Percentiles rank a stretch among this genome's conserved stretches.
Conservation (phyloP, 2,888 invertebrate species). For the Dryobotodes eremita region DNA sequence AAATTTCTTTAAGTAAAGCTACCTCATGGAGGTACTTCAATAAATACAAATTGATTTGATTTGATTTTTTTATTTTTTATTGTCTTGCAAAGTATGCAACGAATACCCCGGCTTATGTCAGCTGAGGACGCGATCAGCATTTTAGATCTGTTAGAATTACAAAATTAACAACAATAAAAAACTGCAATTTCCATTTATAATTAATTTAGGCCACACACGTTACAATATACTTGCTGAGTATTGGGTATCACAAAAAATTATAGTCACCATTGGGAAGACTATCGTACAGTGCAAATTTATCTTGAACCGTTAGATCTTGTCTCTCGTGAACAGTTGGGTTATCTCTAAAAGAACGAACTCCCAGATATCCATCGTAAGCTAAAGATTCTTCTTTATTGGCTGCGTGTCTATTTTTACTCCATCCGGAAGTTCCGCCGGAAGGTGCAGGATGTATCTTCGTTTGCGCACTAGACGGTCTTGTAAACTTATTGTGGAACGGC, state of each 20-base stretch:
- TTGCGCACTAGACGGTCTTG: neutral
- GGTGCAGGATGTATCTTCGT: neutral
- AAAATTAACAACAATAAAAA: neutral
- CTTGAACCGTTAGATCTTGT: neutral
- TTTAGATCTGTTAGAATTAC: neutral
- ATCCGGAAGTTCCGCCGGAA: neutral
- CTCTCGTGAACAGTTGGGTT: neutral
- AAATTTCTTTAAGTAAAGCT: neutral
- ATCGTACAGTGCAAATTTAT: neutral
- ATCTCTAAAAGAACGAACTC: neutral
- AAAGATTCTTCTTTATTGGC: neutral
- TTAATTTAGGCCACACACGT: neutral
- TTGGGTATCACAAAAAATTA: neutral
- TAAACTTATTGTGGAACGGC: conserved; percentile 1
- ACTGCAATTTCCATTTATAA: neutral
- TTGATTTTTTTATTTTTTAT: neutral
- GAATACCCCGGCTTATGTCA: neutral
- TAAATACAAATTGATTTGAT: neutral
- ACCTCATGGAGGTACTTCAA: neutral
- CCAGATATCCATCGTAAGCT: neutral
- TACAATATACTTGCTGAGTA: neutral
- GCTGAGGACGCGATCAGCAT: no score
- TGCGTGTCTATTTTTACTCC: neutral
- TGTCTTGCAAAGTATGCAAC: neutral
- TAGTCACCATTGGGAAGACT: neutral